A percentile compares a stretch with the other conserved stretches of the same genome.
These are phyloP conservation scores for Falco rusticolus DNA, from an alignment of 2,797 vertebrate species.

Conservation along the genomic window DNA sequence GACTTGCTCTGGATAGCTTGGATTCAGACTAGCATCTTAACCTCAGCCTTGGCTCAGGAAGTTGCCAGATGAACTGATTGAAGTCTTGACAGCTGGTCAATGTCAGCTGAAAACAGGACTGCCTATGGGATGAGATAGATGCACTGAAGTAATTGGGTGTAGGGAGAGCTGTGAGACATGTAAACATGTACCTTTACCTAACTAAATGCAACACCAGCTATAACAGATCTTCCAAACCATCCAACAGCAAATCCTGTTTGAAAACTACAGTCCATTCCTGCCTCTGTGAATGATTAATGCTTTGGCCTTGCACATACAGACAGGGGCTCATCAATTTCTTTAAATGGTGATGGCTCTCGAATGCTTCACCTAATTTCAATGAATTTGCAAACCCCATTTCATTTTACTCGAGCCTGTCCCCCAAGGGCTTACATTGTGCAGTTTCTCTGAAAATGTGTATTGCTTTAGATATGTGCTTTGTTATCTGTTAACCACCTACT, in stretches of 20 bases:
- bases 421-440: background rate
- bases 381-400: constrained; percentile 52
- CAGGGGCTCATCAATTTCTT: constrained; percentile 34
- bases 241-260: background rate
- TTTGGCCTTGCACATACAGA: background rate
- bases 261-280: background rate
- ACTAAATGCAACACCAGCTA: background rate
- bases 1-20: background rate
- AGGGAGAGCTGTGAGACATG: background rate
- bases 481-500: constrained; percentile 16
- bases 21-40: background rate
- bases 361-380: constrained; percentile 50
- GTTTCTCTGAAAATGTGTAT: constrained; percentile 13
- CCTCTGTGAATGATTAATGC: constrained; percentile 29
- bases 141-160: fast-evolving
- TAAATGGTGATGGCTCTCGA: constrained; percentile 8
- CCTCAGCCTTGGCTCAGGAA: background rate
- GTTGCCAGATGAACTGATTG: background rate
- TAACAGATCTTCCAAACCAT: background rate
- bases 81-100: background rate
- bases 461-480: constrained; percentile 22
- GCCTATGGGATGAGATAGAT: too few species aligned
- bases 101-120: background rate
- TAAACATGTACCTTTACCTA: background rate
- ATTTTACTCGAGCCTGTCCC: constrained; percentile 1